Base-by-base conservation (phyloP, 2,113 vertebrate species). In the Antechinus stuartii region DNA sequence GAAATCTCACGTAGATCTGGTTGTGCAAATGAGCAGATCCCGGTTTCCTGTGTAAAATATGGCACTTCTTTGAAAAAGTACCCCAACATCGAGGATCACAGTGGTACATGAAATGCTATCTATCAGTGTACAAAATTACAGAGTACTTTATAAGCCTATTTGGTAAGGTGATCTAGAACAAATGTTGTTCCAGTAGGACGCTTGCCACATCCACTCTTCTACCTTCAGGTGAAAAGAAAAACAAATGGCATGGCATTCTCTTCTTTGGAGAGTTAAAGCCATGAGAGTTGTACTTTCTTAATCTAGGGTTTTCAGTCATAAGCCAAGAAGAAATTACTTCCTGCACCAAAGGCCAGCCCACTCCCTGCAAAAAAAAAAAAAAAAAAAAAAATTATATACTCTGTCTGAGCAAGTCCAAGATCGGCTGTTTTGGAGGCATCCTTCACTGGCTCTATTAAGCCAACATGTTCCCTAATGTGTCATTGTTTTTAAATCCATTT, bases 391-490 rank as follows among this genome's bases (percentile, higher is more conserved):
- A 14, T 92, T 89, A 93, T 92, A 68, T 42, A 25, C 52, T 53
- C 76, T 93, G 76, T 54, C 90, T 92, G 90, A 57, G 22, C 42
- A 90, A 42, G 50, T 68, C 53, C 91, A 50, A 42, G 50, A 94
- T 95, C 89, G 96, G 92, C 96, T 94, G 93, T n/a, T 42, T 94
- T 92, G 95, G 90, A 68, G 52, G 89, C n/a, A 35, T 96, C 89
- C 68, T 95, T 96, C 76, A 91, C 35, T 91, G 91, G 49, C 23
- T 92, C 92, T 91, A 94, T 95, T 93, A 95, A 96, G 46, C 93
- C 56, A 96, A 96, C 97, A 92, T 95, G 96, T 93, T 94, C 96
- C 91, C 91, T 95, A 53, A 97, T 96, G 95, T 95, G 93, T 95
- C 84, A 90, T 96, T 96, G 96, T 91, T 97, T 96, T 46, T 56